Evolutionary conservation across 2,888 invertebrate genomes (phyloP).

Genomic region (Melanostoma mellinum): DNA sequence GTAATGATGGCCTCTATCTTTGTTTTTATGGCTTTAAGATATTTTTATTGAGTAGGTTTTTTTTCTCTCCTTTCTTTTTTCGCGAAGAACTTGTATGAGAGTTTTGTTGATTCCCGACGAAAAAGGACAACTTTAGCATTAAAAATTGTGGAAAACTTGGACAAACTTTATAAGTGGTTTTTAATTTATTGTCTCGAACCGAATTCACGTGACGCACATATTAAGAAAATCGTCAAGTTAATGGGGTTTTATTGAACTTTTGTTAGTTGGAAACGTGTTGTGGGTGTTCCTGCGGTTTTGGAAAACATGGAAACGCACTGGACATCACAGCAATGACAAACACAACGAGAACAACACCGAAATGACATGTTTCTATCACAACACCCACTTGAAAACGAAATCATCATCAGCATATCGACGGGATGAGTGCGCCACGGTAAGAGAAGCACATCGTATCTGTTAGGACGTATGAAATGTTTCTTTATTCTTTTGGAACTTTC

Average conservation of each 20-base stretch:
- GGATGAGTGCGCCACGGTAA: constrained; percentile 34
- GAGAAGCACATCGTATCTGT: constrained; percentile 47
- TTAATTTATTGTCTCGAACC: constrained; percentile 14
- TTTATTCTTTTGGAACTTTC: constrained; percentile 60
- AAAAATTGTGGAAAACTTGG: constrained; percentile 24
- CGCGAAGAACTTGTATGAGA: neutral
- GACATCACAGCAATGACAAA: constrained; percentile 38
- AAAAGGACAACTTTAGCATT: no score
- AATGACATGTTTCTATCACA: constrained; percentile 59
- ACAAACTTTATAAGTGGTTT: constrained; percentile 13
- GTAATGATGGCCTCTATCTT: constrained; percentile 22
- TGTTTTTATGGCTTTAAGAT: neutral
- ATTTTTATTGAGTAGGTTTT: constrained; percentile 11
- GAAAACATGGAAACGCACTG: constrained; percentile 62
- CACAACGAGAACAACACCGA: constrained; percentile 28
- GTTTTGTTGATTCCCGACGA: no score
- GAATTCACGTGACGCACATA: constrained; percentile 27
- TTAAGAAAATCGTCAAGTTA: neutral
- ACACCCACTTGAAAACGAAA: constrained; percentile 62
- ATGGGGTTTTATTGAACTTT: constrained; percentile 17
- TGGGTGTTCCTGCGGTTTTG: constrained; percentile 30
- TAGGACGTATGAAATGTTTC: constrained; percentile 17
- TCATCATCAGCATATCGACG: constrained; percentile 57
- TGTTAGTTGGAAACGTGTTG: constrained; percentile 39
- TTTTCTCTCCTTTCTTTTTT: constrained; percentile 33